Evolutionary conservation across 2,113 vertebrate genomes (phyloP).

Genomic region (Agelaius phoeniceus): DNA sequence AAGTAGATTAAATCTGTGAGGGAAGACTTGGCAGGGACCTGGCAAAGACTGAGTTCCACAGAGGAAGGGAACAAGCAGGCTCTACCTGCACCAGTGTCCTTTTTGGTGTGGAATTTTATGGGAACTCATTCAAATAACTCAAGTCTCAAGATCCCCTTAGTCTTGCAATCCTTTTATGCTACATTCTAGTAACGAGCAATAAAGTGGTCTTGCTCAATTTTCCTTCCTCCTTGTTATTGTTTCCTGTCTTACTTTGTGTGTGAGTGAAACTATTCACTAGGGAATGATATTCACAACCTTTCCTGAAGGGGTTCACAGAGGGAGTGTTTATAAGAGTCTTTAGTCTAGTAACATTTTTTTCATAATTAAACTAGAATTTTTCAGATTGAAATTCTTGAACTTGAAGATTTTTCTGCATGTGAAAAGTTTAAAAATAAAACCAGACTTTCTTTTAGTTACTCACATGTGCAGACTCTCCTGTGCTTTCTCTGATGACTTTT

Average conservation of each 20-base stretch:
- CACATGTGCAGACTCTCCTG: neutral
- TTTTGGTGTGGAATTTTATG: slow-evolving; percentile 1
- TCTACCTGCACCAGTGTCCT: neutral
- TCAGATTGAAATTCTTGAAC: neutral
- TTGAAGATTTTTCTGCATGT: neutral
- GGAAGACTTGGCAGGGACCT: neutral
- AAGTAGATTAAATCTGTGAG: neutral
- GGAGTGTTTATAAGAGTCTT: neutral
- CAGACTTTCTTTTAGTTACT: neutral
- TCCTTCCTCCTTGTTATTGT: slow-evolving; percentile 50
- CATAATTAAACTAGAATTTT: neutral
- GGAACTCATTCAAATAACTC: neutral
- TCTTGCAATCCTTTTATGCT: neutral
- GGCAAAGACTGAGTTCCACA: neutral
- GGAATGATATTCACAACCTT: slow-evolving; percentile 2
- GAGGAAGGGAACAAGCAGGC: neutral
- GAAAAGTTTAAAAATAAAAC: neutral
- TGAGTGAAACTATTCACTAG: neutral
- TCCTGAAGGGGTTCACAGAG: slow-evolving; percentile 2
- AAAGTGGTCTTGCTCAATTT: slow-evolving; percentile 29
- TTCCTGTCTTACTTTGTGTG: slow-evolving; percentile 35
- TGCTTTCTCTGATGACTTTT: neutral
- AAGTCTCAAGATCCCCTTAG: slow-evolving; percentile 14
- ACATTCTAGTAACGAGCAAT: neutral
- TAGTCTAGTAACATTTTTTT: neutral